Conservation (phyloP, 2,888 invertebrate species). For the Erebia aethiops region DNA sequence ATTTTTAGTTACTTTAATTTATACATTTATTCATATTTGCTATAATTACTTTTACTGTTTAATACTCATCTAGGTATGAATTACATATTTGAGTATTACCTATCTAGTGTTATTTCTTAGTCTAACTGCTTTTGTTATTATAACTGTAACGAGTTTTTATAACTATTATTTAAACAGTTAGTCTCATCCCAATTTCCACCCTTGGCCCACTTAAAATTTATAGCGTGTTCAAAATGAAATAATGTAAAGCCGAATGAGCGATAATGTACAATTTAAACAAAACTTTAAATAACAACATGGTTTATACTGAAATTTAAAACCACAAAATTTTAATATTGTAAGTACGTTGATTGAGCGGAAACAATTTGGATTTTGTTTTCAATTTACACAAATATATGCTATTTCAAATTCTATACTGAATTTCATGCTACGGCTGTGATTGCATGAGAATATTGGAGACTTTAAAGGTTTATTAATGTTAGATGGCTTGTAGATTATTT, state of each 20-base stretch:
- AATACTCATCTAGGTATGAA: no score
- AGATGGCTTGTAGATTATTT: no score
- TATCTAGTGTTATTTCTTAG: no score
- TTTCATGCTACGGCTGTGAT: background rate
- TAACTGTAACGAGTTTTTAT: constrained; percentile 24
- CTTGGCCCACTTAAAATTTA: constrained; percentile 19
- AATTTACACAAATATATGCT: background rate
- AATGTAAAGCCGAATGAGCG: constrained; percentile 12
- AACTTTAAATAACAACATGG: constrained; percentile 8
- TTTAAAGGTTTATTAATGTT: no score
- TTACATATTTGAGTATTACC: no score
- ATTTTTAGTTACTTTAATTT: no score
- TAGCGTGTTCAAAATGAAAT: constrained; percentile 19
- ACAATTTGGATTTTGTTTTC: constrained; percentile 5
- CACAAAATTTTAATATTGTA: constrained; percentile 13
- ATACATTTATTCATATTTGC: no score
- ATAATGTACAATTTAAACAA: constrained; percentile 18
- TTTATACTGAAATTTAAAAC: constrained; percentile 18
- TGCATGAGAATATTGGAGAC: no score
- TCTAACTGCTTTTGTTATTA: no score
- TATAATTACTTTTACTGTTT: no score
- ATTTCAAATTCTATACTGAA: background rate
- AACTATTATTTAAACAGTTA: constrained; percentile 23
- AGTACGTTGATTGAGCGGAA: constrained; percentile 12
- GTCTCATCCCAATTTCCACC: constrained; percentile 13